Evolutionary conservation across 1,140 invertebrate species (phyloP), one percentile per base, ranked within the genome.

Genomic region (Argopecten irradians): DNA sequence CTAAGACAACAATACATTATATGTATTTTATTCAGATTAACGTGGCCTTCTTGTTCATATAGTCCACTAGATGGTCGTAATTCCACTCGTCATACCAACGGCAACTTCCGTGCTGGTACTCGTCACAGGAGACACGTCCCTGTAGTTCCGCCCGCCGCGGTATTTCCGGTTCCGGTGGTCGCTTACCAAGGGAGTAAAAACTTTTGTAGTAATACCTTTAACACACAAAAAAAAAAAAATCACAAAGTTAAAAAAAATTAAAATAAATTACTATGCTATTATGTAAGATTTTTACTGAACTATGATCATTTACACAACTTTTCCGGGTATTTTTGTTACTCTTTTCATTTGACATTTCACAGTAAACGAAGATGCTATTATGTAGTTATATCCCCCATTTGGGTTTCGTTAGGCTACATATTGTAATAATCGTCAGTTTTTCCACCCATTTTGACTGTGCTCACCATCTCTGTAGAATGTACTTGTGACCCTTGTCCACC

Each of bases 1-100:
- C n/a, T n/a, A n/a, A 14, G 43, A 46, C 9, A 19, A 19, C 5
- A 46, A 19, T 46, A 8, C 1, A 46, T 46, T 8, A 1, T 46
- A 19, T 14, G 9, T 46, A 16, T 71, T 71, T 28, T 28, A 71
- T 71, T 92, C 39, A 93, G 7, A 92, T 90, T 19, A 93, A 88
- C 14, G 90, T 93, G 43, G 91, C 87, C 90, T 93, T 93, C 39
- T 93, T 88, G 36, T 89, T 86, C 83, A 93, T 87, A 86, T 95
- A 95, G n/a, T 95, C 93, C 55, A 94, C 85, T 82, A 95, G 46
- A 85, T 94, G 93, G 35, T 94, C 94, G 87, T 94, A 94, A 71
- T 93, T 93, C 95, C 95, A 95, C 88, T 95, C 95, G 84, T 95
- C 95, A 86, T 95, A 95, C 94, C 94, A 95, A 5, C 94, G 90